A percentile compares a stretch with the other conserved stretches of the same genome.
phyloP scores from a whole-genome alignment of 2,888 invertebrate genomes.

The Asteroscopus sphinx region DNA sequence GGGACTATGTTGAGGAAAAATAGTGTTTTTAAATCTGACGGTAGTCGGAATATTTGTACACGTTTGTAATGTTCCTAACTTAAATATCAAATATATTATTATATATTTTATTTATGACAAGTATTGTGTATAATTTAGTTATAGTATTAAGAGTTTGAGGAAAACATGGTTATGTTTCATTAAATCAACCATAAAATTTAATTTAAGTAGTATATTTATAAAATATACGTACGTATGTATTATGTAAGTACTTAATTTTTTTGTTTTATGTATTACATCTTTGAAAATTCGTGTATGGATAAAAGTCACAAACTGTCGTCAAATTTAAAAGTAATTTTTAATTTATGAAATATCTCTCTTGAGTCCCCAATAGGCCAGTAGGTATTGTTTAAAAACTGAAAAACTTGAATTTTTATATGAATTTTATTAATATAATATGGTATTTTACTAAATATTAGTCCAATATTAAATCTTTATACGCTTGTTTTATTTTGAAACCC shows the following conservation, averaged over 20 bases:
- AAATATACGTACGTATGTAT: slow-evolving; percentile 25
- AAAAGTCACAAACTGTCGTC: slow-evolving; percentile 40
- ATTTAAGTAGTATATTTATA: slow-evolving; percentile 42
- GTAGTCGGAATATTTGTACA: slow-evolving; percentile 26
- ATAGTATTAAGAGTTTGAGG: slow-evolving; percentile 13
- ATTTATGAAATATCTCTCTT: slow-evolving; percentile 42
- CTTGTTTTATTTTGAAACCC: slow-evolving; percentile 77
- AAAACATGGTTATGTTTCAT: slow-evolving; percentile 11
- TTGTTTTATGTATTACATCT: slow-evolving; percentile 33
- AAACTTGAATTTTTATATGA: slow-evolving; percentile 89
- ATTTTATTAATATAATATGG: slow-evolving; percentile 89
- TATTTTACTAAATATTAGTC: slow-evolving; percentile 89
- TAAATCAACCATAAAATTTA: not conserved
- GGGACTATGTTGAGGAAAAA: slow-evolving; percentile 33
- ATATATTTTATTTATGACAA: slow-evolving; percentile 20
- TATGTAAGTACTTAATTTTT: slow-evolving; percentile 56
- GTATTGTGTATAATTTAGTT: slow-evolving; percentile 10
- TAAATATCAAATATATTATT: slow-evolving; percentile 29
- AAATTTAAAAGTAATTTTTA: slow-evolving; percentile 27
- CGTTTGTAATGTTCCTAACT: slow-evolving; percentile 56
- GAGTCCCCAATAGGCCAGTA: slow-evolving; percentile 61
- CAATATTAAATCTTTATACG: slow-evolving; percentile 86
- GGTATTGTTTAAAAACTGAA: slow-evolving; percentile 87
- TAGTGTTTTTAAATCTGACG: slow-evolving; percentile 31
- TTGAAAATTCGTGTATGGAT: slow-evolving; percentile 37